Evolutionary conservation across 2,113 vertebrate genomes (phyloP).

Genomic region (Oryctolagus cuniculus): DNA sequence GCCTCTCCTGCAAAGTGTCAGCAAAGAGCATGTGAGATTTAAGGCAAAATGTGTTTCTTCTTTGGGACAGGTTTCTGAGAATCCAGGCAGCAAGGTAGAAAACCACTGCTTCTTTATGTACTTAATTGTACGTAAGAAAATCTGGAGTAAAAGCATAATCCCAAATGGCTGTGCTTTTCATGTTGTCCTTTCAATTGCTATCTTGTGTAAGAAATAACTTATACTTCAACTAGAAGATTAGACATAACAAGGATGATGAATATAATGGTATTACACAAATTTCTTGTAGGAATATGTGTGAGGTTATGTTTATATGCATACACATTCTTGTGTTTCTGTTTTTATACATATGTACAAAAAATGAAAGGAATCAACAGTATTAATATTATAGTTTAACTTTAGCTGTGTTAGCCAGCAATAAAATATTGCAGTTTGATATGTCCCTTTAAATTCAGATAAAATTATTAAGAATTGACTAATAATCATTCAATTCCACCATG

Average conservation of each 20-base stretch:
- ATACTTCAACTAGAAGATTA: neutral
- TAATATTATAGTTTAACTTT: slow-evolving; percentile 36
- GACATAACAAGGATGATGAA: neutral
- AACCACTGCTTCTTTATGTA: neutral
- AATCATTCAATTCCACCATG: neutral
- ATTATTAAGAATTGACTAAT: neutral
- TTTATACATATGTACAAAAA: neutral
- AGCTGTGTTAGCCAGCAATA: neutral
- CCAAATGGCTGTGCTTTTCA: neutral
- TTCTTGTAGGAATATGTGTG: neutral
- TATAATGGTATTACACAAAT: neutral
- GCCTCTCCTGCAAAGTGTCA: neutral
- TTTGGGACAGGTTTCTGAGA: neutral
- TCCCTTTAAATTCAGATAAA: neutral
- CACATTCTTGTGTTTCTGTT: neutral
- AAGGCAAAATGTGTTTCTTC: neutral
- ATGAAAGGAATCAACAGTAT: neutral
- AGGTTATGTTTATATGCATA: neutral
- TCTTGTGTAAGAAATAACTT: slow-evolving; percentile 36
- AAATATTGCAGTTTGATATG: neutral
- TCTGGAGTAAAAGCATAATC: neutral
- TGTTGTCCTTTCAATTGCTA: neutral
- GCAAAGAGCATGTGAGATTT: neutral
- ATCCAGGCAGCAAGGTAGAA: neutral
- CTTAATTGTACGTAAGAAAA: neutral